Evolutionary conservation across 2,888 invertebrate genomes (phyloP).

Genomic region (Liopterus haemorrhoidalis): DNA sequence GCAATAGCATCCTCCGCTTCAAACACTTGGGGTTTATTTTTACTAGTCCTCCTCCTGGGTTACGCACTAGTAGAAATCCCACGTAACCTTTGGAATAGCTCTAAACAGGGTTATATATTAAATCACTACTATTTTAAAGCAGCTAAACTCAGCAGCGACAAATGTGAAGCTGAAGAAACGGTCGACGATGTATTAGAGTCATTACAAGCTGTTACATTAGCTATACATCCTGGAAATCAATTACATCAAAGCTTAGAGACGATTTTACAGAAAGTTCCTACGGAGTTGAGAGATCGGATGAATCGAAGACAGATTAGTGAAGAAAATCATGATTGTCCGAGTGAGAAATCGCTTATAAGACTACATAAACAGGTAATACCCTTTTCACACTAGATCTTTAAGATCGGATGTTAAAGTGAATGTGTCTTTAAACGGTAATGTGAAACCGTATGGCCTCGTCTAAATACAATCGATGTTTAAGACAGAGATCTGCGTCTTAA

Average conservation of each 20-base stretch:
- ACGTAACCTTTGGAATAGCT: conserved; percentile 84
- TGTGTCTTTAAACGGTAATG: too few species aligned
- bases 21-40: conserved; percentile 98
- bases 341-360: conserved; percentile 79
- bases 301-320: conserved; percentile 56
- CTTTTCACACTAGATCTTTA: too few species aligned
- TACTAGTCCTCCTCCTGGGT: conserved; percentile 84
- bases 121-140: conserved; percentile 88
- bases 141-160: conserved; percentile 85
- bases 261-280: conserved; percentile 81
- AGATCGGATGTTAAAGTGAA: too few species aligned
- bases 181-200: conserved; percentile 94
- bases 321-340: conserved; percentile 60
- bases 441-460: too few species aligned
- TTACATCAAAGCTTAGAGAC: conserved; percentile 78
- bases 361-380: conserved; percentile 92
- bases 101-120: conserved; percentile 77
- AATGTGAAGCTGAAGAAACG: conserved; percentile 94
- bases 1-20: conserved; percentile 97
- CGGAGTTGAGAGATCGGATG: conserved; percentile 69
- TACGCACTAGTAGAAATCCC: conserved; percentile 96
- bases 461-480: too few species aligned
- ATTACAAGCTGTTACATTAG: conserved; percentile 72
- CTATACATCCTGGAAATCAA: conserved; percentile 69
- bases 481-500: too few species aligned